Percentiles rank a stretch among this genome's conserved stretches.
Conservation (phyloP, 2,113 vertebrate genomes). For the Xiphophorus maculatus region DNA sequence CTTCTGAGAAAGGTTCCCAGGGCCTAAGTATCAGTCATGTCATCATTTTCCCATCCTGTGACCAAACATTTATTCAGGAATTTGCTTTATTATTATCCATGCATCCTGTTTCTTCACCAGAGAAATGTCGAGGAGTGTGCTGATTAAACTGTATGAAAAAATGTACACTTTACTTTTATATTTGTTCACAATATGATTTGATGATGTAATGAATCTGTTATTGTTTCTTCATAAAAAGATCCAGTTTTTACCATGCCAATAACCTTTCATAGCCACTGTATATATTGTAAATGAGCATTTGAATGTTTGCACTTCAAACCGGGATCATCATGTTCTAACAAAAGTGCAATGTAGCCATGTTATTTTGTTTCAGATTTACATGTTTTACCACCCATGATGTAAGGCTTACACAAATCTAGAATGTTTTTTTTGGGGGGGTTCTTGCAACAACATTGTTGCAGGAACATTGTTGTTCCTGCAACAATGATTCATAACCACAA, state of each 20-base stretch:
- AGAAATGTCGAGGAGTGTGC: slow-evolving; percentile 32
- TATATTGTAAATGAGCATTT: slow-evolving; percentile 32
- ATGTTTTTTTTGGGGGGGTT: background rate
- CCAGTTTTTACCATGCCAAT: slow-evolving; percentile 37
- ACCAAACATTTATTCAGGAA: slow-evolving; percentile 62
- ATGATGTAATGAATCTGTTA: slow-evolving; percentile 7
- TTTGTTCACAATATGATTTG: slow-evolving; percentile 40
- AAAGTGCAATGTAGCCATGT: background rate
- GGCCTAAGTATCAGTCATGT: background rate
- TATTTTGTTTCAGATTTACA: background rate
- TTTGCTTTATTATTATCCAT: slow-evolving; percentile 40
- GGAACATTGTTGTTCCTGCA: background rate
- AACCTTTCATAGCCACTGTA: slow-evolving; percentile 40
- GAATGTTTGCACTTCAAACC: slow-evolving; percentile 21
- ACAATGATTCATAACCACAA: background rate
- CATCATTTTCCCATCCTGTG: slow-evolving; percentile 49
- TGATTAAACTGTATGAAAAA: slow-evolving; percentile 32
- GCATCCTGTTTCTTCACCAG: slow-evolving; percentile 25
- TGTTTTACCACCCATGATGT: slow-evolving; percentile 20
- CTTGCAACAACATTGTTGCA: too few species aligned
- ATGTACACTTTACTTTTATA: slow-evolving; percentile 9
- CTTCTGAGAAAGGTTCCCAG: slow-evolving; percentile 17
- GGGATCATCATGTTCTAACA: background rate
- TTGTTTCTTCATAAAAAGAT: slow-evolving; percentile 26
- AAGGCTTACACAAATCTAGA: background rate